These are phyloP conservation scores for Cavia porcellus DNA, from an alignment of 2,113 vertebrate genomes.

Conservation along the genomic window DNA sequence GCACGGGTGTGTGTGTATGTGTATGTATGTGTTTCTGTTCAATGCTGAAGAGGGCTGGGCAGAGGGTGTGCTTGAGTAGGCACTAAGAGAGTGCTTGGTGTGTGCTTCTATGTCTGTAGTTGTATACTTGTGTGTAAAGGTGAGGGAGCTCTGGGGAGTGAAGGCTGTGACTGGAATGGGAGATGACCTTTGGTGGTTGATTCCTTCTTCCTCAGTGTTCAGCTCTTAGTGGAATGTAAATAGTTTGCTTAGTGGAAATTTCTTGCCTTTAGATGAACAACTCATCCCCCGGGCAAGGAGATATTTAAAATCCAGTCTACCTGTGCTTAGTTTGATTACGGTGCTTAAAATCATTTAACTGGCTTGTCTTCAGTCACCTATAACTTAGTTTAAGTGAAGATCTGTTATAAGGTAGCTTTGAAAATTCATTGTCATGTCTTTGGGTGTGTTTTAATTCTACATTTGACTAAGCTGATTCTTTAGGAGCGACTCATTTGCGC, in stretches of 20 bases:
- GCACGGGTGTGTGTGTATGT: too few species aligned
- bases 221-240: neutral
- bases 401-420: slow-evolving; percentile 49
- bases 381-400: slow-evolving; percentile 55
- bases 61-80: slow-evolving; percentile 12
- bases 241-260: slow-evolving; percentile 40
- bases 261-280: neutral
- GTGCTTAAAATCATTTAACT: neutral
- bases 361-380: neutral
- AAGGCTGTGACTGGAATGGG: slow-evolving; percentile 1
- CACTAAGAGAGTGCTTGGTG: neutral
- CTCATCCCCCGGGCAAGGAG: neutral
- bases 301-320: neutral
- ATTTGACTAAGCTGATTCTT: neutral
- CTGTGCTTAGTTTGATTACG: slow-evolving; percentile 1
- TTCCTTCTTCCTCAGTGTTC: neutral
- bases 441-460: slow-evolving; percentile 36
- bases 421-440: slow-evolving; percentile 23
- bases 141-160: neutral
- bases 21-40: neutral
- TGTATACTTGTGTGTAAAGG: neutral
- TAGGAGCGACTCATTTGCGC: slow-evolving; percentile 23
- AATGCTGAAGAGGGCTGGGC: neutral
- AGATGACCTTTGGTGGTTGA: slow-evolving; percentile 25
- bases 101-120: neutral